Percentiles rank a stretch among this genome's conserved stretches.
These are phyloP conservation scores for Microtus ochrogaster DNA, from an alignment of 2,113 vertebrate genomes.

Conservation along the genomic window DNA sequence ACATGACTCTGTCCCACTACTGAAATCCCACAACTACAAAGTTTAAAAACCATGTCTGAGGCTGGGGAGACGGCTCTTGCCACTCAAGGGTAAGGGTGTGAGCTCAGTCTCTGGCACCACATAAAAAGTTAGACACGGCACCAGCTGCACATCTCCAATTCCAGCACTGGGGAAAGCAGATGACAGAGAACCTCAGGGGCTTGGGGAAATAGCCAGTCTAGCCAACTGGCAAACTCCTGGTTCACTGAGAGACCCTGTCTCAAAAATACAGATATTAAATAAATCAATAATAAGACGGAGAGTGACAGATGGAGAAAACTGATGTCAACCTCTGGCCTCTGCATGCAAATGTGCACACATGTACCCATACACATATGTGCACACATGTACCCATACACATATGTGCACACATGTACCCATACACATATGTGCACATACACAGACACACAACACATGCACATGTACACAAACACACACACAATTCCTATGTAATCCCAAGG, in stretches of 20 bases:
- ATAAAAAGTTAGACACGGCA: neutral
- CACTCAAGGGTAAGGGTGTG: neutral
- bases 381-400: too few species aligned
- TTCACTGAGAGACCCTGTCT: neutral
- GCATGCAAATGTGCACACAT: too few species aligned
- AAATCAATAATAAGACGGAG: too few species aligned
- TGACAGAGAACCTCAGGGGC: neutral
- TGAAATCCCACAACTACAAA: constrained; percentile 8
- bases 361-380: neutral
- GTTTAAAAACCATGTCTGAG: neutral
- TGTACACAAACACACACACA: neutral
- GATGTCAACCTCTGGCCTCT: neutral
- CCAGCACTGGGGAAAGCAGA: neutral
- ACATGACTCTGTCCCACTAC: neutral
- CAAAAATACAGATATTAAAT: too few species aligned
- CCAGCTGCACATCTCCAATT: neutral
- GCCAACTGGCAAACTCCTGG: neutral
- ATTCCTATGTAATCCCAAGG: neutral
- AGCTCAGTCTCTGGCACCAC: neutral
- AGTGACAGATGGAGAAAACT: neutral
- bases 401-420: neutral
- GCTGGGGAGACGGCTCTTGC: neutral
- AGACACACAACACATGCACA: neutral
- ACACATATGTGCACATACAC: neutral
- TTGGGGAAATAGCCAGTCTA: neutral